These are phyloP conservation scores for Heterochromis multidens DNA, from an alignment of 2,113 vertebrate genomes.

Conservation along the genomic window DNA sequence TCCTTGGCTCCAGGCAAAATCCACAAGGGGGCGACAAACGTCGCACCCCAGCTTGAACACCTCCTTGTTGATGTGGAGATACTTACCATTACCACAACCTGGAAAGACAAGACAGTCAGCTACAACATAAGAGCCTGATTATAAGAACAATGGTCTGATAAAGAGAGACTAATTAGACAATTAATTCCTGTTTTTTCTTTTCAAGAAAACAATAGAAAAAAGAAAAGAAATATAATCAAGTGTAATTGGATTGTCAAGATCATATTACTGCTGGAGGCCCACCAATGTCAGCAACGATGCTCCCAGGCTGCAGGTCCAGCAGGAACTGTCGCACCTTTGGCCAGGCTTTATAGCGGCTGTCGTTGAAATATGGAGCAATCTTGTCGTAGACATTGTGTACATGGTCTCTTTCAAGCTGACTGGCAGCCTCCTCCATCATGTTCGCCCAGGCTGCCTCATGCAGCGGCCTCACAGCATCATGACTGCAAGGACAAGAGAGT, in stretches of 20 bases:
- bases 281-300: slow-evolving; percentile 80
- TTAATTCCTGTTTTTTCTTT: no score
- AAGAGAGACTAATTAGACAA: no score
- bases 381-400: slow-evolving; percentile 79
- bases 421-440: slow-evolving; percentile 80
- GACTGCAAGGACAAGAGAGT: slow-evolving; percentile 28
- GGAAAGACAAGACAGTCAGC: neutral
- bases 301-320: slow-evolving; percentile 75
- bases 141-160: neutral
- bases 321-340: slow-evolving; percentile 80
- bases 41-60: slow-evolving; percentile 77
- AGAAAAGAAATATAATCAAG: neutral
- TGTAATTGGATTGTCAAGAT: neutral
- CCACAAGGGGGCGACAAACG: slow-evolving; percentile 76
- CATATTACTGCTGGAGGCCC: neutral
- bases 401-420: slow-evolving; percentile 72
- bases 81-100: slow-evolving; percentile 82
- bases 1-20: slow-evolving; percentile 71
- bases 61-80: slow-evolving; percentile 78
- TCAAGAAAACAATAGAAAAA: neutral
- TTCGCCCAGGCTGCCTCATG: slow-evolving; percentile 31
- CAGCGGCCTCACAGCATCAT: slow-evolving; percentile 48
- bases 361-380: slow-evolving; percentile 80
- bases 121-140: neutral
- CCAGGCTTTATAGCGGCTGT: slow-evolving; percentile 78